Evolutionary conservation across 2,797 vertebrate species (phyloP), one percentile per base, ranked within the genome.

Genomic region (Lagothrix lagotricha): DNA sequence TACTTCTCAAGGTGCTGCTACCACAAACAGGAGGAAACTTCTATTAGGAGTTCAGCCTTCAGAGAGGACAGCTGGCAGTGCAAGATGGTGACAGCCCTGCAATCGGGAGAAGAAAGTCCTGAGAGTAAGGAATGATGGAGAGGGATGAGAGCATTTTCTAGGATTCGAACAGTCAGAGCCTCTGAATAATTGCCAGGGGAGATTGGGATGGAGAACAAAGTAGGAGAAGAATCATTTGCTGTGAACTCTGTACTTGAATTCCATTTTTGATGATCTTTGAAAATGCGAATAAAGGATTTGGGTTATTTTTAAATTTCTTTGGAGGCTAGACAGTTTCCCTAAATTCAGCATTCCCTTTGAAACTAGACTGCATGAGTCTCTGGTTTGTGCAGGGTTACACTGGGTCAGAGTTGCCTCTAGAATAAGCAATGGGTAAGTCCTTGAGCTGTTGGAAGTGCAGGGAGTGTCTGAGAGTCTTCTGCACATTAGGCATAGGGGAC

Each of bases 211-310:
- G 39, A 92, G 41, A 83, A 58, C 19, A 39, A 90, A 82, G 33
- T 44, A 50, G n/a, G 3, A 54, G 36, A 64, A 86, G 44, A 87
- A 52, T 7, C 54, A 87, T 20, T 67, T 24, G 26, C 75, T 50
- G 3, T 50, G 36, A 81, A 77, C 50, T 41, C 64, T 20, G 9
- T 64, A 52, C 33, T 84, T 64, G 13, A 9, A 17, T 48, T 73
- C 22, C 64, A 36, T 88, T 91, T 54, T 15, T 46, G 7, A 72
- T 46, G 24, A 48, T 77, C 58, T 87, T 87, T 90, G 75, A 58
- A 95, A 46, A 83, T 39, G 46, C 7, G 39, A 79, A 73, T 61
- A 44, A 58, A 80, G 39, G 52, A 50, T 67, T n/a, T 85, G 79
- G 48, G 33, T 36, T 70, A 64, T 41, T 52, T 54, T 83, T 75